Conservation (phyloP, 2,797 vertebrate species). For the Sphenopsis melanotis region DNA sequence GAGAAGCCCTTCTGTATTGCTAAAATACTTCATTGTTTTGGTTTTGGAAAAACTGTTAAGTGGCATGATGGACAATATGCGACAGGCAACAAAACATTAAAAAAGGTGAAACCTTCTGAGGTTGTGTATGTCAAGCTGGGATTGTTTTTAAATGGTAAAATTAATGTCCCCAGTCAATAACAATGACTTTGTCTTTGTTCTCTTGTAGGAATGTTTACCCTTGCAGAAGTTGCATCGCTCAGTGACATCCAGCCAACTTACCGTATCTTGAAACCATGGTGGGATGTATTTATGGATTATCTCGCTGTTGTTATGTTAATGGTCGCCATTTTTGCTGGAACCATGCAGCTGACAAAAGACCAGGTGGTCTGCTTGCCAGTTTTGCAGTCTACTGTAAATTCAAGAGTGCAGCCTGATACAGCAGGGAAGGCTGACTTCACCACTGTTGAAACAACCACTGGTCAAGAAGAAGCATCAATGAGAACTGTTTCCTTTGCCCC, state of each 20-base stretch:
- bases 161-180: background rate
- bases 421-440: slow-evolving; percentile 64
- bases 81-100: background rate
- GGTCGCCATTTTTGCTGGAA: slow-evolving; percentile 98
- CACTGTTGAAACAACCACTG: slow-evolving; percentile 73
- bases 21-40: background rate
- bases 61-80: background rate
- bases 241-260: slow-evolving; percentile 99
- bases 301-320: slow-evolving; percentile 97
- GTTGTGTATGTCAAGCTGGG: background rate
- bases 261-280: slow-evolving; percentile 99
- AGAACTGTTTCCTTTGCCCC: slow-evolving; percentile 63
- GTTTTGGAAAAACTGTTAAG: background rate
- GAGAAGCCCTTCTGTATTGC: background rate
- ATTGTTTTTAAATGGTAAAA: background rate
- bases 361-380: slow-evolving; percentile 98
- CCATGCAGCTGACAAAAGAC: slow-evolving; percentile 99
- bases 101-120: background rate
- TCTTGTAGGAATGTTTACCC: slow-evolving; percentile 97
- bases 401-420: slow-evolving; percentile 53
- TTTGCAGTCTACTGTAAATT: slow-evolving; percentile 81
- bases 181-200: slow-evolving; percentile 44
- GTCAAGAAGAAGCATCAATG: slow-evolving; percentile 66
- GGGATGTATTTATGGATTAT: slow-evolving; percentile 99
- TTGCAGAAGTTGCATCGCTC: slow-evolving; percentile 97